phyloP scores from a whole-genome alignment of 1,140 invertebrate genomes.

The Zaprionus vittiger region DNA sequence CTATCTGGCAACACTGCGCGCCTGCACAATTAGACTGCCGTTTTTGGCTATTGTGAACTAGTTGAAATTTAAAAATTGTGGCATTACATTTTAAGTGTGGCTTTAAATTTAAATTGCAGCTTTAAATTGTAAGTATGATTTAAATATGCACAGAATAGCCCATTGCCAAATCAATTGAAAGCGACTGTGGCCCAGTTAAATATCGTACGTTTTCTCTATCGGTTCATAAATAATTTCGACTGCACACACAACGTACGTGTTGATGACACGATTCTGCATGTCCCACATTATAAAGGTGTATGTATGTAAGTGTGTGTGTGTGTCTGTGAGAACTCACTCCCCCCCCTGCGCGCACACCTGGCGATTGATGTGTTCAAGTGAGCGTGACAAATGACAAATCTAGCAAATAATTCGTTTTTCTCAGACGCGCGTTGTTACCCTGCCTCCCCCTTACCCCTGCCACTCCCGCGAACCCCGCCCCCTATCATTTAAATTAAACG shows the following conservation, averaged over 20 bases:
- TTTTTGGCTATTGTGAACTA: not conserved
- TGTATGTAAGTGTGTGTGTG: not conserved
- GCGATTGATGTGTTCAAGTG: conserved; percentile 81
- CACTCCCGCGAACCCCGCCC: not conserved
- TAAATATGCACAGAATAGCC: not conserved
- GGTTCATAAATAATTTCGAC: conserved; percentile 9
- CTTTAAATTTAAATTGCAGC: not conserved
- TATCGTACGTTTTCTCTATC: not conserved
- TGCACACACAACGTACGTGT: conserved; percentile 23
- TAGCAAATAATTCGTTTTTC: conserved; percentile 66
- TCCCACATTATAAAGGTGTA: conserved; percentile 54
- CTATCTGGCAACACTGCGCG: not conserved
- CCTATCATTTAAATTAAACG: conserved; percentile 33
- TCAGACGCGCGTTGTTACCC: conserved; percentile 45
- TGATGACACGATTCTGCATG: conserved; percentile 49
- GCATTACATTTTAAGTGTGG: too few relatives aligned
- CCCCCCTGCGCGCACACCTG: conserved; percentile 50
- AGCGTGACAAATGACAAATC: conserved; percentile 82
- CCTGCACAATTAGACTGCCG: not conserved
- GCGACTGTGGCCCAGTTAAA: conserved; percentile 15
- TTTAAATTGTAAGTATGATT: not conserved
- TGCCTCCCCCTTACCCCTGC: not conserved
- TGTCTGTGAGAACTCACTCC: conserved; percentile 1
- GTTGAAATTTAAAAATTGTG: not conserved
- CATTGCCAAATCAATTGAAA: not conserved